Evolutionary conservation across 2,797 vertebrate species (phyloP), one percentile per base, ranked within the genome.

Genomic region (Cuculus canorus): DNA sequence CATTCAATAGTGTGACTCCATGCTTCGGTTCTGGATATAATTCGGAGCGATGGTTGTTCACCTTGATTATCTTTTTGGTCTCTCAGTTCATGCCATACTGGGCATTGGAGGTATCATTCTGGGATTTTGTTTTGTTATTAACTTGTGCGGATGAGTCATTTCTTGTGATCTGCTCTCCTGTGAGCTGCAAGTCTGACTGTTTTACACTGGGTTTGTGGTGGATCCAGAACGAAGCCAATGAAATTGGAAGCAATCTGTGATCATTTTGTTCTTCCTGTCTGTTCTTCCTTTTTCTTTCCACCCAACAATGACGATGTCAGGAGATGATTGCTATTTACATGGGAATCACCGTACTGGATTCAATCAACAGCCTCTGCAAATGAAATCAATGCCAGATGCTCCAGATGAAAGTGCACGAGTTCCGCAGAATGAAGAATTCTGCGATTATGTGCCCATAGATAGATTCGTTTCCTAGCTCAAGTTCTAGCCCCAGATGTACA

Each of bases 1-100:
- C 63, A 86, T 56, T 95, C 86, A 82, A 50, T 92, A 92, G 95
- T 93, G 88, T 94, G 93, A 90, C 92, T 95, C 86, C 63, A 25
- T 13, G n/a, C 61, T 72, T 76, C 77, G 82, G 1, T 69, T 88
- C 70, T 87, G 77, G 81, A 61, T 73, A 7, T 66, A 60, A 81
- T 57, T 94, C 81, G 66, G 82, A 83, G 63, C 53, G 63, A 37
- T 54, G 48, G 68, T 52, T 60, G 5, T 77, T 95, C 76, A 86
- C 70, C 60, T 88, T 64, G 35, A 39, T 41, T 72, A 66, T 82
- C 54, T 90, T 88, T 92, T 79, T 60, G 73, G 76, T 95, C 71
- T 82, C 64, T 79, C 13, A 0, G 60, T 78, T 92, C 39, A 3
- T 45, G 66, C 39, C 15, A 30, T 9, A 1, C 15, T 91, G 61